These are phyloP conservation scores for Hylaea fasciaria DNA, from an alignment of 2,888 invertebrate genomes.

Conservation along the genomic window DNA sequence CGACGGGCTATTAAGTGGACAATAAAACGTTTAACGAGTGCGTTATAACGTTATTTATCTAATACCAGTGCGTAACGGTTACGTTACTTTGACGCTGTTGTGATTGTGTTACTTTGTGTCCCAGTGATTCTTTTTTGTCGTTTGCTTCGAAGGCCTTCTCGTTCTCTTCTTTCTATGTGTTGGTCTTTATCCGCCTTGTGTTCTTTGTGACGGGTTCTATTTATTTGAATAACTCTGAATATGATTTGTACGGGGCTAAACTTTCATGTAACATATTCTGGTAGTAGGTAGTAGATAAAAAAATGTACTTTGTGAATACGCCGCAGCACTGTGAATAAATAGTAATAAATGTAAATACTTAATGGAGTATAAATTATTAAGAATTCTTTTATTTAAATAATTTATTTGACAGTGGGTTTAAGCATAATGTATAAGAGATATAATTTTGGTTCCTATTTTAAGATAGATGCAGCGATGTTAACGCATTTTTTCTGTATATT, in stretches of 20 bases:
- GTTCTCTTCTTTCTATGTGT: constrained; percentile 5
- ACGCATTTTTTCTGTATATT: constrained; percentile 72
- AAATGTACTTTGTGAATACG: constrained; percentile 36
- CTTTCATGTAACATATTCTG: constrained; percentile 1
- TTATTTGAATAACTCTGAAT: not conserved
- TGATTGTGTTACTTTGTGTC: constrained; percentile 43
- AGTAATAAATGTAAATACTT: constrained; percentile 66
- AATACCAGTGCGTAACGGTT: constrained; percentile 34
- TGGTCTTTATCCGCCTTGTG: constrained; percentile 14
- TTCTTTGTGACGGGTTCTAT: constrained; percentile 4
- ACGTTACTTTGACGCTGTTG: constrained; percentile 39
- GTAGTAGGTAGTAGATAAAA: constrained; percentile 4
- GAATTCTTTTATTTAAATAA: constrained; percentile 68
- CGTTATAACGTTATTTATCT: constrained; percentile 42
- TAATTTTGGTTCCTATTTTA: constrained; percentile 82
- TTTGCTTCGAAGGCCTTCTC: not conserved
- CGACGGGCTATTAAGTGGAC: constrained; percentile 80
- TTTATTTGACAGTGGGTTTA: constrained; percentile 72
- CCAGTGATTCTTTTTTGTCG: constrained; percentile 15
- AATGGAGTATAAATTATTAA: constrained; percentile 56
- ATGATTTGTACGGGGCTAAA: constrained; percentile 1
- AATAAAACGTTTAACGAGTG: constrained; percentile 40
- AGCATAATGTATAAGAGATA: constrained; percentile 55
- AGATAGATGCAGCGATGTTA: constrained; percentile 67
- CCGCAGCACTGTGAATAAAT: constrained; percentile 58